Evolutionary conservation across 2,113 vertebrate genomes (phyloP).

Genomic region (Grus americana): DNA sequence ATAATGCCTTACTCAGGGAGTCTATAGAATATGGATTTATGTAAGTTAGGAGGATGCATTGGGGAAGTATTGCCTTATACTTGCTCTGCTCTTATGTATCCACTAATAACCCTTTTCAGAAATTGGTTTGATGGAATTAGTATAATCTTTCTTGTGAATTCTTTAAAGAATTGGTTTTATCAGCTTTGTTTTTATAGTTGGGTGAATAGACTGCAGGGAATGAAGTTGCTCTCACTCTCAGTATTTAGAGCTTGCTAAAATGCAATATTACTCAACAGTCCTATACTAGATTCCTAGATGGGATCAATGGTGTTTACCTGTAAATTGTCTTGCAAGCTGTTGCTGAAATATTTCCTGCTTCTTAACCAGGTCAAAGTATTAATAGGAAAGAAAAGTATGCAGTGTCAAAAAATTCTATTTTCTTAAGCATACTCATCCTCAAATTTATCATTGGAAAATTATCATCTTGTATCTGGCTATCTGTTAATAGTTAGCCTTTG

Average conservation of each 20-base stretch:
- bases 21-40: not conserved
- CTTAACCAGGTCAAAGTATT: constrained; percentile 14
- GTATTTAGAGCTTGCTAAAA: constrained; percentile 41
- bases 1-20: not conserved
- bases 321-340: constrained; percentile 27
- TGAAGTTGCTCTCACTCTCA: not conserved
- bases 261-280: constrained; percentile 46
- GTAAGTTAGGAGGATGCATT: not conserved
- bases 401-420: not conserved
- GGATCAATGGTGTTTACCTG: not conserved
- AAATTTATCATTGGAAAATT: not conserved
- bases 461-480: not conserved
- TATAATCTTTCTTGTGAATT: not conserved
- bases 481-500: not conserved
- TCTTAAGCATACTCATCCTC: not conserved
- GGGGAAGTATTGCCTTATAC: not conserved
- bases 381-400: not conserved
- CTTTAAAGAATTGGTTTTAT: constrained; percentile 63
- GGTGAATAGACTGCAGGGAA: not conserved
- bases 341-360: constrained; percentile 69
- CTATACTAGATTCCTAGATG: constrained; percentile 23
- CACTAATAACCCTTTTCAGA: not conserved
- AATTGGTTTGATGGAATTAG: not conserved
- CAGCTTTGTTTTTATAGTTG: constrained; percentile 58
- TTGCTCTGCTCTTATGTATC: not conserved